Base-by-base conservation (phyloP, 2,113 vertebrate species). In the Spea bombifrons region DNA sequence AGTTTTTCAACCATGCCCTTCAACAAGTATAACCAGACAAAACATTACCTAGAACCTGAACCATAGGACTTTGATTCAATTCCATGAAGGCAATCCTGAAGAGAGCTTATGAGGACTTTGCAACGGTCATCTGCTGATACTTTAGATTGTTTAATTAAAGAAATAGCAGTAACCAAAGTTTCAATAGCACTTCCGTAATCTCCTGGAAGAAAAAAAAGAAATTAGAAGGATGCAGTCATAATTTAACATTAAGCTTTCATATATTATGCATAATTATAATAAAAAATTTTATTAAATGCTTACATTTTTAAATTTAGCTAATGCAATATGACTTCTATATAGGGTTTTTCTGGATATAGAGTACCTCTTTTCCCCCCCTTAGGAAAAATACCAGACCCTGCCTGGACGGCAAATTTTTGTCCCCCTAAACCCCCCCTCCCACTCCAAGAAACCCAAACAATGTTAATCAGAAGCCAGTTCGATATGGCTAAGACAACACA, bases 171-270 rank as follows among this genome's bases (percentile, higher is more conserved):
- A 87, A 99, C 97, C 90, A 99, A 87, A 55, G 97, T 99, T 89
- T 99, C 97, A 88, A 99, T 99, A 79, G 97, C 97, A 85, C 97
- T 99, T 88, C 97, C 97, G 84, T 99, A 99, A 85, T 99, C 97
- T 75, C 95, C 97, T 99, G 81, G 71, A 80, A 85, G 66, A 2
- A 0, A 59, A 4, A 59, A 59, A 4, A 59, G 30, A 30, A 30
- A 30, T 30, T 30, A 30, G 30, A 30, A 30, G 30, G 30, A 30
- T 30, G n/a, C n/a, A 30, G 30, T 30, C 30, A 30, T 30, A 30
- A 30, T 30, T 30, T 30, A 30, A 30, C 30, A 30, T 30, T 30
- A 30, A 30, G 30, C 30, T 30, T 30, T 30, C 30, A 30, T 30
- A 30, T 30, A 30, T 30, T 30, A 30, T 30, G 30, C 30, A 30